Conservation (phyloP, 1,140 invertebrate genomes). For the Berghia stephanieae region DNA sequence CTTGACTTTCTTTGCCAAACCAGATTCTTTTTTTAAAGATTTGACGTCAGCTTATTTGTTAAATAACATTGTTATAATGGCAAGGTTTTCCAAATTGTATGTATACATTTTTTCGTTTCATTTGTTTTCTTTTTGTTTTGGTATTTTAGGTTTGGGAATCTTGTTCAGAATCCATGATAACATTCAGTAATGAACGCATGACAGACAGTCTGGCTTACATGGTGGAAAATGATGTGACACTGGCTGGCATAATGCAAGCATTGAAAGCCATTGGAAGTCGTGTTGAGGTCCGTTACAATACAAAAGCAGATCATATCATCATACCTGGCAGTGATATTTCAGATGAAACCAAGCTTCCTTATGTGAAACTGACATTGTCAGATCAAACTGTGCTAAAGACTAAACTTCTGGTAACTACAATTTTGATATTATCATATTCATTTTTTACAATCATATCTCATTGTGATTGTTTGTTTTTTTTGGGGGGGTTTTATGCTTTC, state of each 20-base stretch:
- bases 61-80: too few relatives aligned
- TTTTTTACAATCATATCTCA: not conserved
- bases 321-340: constrained; percentile 62
- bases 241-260: constrained; percentile 71
- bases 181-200: constrained; percentile 81
- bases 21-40: too few relatives aligned
- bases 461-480: constrained; percentile 10
- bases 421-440: not conserved
- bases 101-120: too few relatives aligned
- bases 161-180: constrained; percentile 85
- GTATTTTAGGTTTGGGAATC: constrained; percentile 86
- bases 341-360: constrained; percentile 43
- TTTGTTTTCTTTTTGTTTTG: not conserved
- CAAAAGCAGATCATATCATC: constrained; percentile 65
- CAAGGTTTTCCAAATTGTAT: too few relatives aligned
- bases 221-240: constrained; percentile 91
- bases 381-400: constrained; percentile 65
- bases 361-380: constrained; percentile 62
- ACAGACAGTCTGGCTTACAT: constrained; percentile 82
- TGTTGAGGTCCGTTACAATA: constrained; percentile 70
- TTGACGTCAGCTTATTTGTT: too few relatives aligned
- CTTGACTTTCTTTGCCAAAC: too few relatives aligned
- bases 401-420: constrained; percentile 67
- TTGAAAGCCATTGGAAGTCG: constrained; percentile 72
- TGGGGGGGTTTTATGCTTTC: not conserved